Percentiles rank a stretch among this genome's conserved stretches.
Conservation (phyloP, 2,797 vertebrate species). For the Paratrypauchen microcephalus region DNA sequence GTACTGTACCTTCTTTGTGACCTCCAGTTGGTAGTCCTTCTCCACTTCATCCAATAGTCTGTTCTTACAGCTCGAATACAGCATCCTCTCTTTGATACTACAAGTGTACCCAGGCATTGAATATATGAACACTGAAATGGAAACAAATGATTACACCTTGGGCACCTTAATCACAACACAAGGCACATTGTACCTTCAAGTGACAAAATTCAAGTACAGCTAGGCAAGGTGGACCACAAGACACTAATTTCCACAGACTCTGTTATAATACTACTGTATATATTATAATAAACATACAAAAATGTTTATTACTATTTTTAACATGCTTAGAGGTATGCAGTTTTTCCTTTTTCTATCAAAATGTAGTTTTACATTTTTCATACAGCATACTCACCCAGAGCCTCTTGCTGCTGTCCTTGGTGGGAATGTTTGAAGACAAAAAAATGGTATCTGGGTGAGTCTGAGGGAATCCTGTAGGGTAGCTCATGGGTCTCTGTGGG, state of each 20-base stretch:
- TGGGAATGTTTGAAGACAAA: constrained; percentile 95
- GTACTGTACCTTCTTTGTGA: constrained; percentile 92
- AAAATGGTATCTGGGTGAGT: constrained; percentile 94
- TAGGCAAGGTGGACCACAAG: background rate
- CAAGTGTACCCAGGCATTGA: constrained; percentile 99
- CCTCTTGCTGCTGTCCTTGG: constrained; percentile 90
- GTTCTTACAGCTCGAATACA: constrained; percentile 99
- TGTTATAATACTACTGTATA: too few species aligned
- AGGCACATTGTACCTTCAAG: background rate
- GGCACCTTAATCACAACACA: background rate
- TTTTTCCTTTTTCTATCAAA: background rate
- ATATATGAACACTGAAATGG: constrained; percentile 92
- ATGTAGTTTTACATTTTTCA: background rate
- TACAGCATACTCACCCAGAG: constrained; percentile 84
- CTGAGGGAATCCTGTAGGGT: constrained; percentile 88
- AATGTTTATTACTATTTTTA: too few species aligned
- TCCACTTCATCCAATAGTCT: constrained; percentile 92
- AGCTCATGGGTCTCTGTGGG: constrained; percentile 89
- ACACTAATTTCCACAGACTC: too few species aligned
- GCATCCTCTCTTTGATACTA: constrained; percentile 97
- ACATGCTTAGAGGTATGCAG: too few species aligned
- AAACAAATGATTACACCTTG: background rate
- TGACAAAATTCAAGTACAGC: background rate
- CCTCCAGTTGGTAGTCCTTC: constrained; percentile 91
- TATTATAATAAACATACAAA: too few species aligned